Evolutionary conservation across 2,888 invertebrate genomes (phyloP).

Genomic region (Busseola fusca): DNA sequence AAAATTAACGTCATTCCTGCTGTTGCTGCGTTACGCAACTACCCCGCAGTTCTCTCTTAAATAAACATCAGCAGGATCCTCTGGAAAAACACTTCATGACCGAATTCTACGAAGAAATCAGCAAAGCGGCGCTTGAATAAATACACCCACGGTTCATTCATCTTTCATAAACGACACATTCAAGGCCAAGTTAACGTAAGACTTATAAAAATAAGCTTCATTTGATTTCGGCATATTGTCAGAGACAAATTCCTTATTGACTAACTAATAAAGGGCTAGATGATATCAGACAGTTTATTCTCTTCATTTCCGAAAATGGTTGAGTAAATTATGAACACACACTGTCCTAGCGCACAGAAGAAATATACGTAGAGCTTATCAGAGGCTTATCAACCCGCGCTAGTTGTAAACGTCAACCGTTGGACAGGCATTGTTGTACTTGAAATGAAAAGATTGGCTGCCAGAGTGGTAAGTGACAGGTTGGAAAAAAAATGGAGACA

Average conservation of each 20-base stretch:
- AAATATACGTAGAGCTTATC: conserved; percentile 16
- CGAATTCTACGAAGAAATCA: not conserved
- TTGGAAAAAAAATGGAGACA: not conserved
- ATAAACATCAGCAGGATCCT: not conserved
- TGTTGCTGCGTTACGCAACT: not conserved
- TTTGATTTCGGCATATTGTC: conserved; percentile 2
- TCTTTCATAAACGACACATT: conserved; percentile 6
- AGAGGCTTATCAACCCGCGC: not conserved
- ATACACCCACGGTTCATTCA: conserved; percentile 25
- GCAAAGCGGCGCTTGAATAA: not conserved
- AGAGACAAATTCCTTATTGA: not conserved
- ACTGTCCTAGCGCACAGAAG: not conserved
- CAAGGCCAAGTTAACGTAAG: conserved; percentile 3
- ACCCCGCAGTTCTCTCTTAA: not conserved
- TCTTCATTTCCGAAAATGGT: conserved; percentile 4
- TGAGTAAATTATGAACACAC: conserved; percentile 21
- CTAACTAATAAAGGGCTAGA: not conserved
- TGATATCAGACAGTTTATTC: conserved; percentile 4
- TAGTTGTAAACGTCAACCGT: conserved; percentile 2
- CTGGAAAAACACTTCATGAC: not conserved
- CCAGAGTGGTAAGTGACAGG: not conserved
- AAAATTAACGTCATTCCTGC: not conserved
- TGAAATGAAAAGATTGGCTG: not conserved
- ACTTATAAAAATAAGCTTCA: conserved; percentile 6
- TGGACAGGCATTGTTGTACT: conserved; percentile 7